Evolutionary conservation across 53 echinoderm and acorn worm genomes (phyloP).

Genomic region (Patiria pectinifera): DNA sequence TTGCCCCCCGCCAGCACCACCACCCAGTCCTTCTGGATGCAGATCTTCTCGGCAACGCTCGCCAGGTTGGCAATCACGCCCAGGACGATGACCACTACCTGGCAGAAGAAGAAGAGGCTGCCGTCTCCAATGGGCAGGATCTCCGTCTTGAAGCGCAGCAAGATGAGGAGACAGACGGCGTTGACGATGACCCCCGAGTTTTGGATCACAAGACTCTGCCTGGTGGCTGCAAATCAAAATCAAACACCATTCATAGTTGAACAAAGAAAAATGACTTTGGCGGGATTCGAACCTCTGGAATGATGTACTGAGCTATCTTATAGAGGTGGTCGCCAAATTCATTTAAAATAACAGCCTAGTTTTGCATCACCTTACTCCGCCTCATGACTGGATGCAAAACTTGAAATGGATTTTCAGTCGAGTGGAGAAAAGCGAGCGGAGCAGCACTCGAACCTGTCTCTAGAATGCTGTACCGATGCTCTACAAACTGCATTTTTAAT

Average conservation of each 20-base stretch:
- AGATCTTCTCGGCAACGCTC: conserved; percentile 86
- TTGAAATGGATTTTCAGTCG: neutral
- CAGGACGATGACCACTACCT: conserved; percentile 76
- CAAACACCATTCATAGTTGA: neutral
- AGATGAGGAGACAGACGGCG: conserved; percentile 71
- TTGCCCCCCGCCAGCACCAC: conserved; percentile 84
- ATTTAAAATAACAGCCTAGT: neutral
- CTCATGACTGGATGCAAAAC: neutral
- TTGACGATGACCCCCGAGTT: conserved; percentile 80
- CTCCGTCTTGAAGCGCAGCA: conserved; percentile 58
- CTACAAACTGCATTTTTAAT: too few relatives aligned
- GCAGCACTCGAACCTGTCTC: too few relatives aligned
- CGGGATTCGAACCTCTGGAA: neutral
- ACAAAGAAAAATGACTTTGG: neutral
- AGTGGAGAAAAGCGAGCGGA: too few relatives aligned
- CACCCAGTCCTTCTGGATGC: conserved; percentile 98
- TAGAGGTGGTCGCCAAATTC: neutral
- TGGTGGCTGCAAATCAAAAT: conserved; percentile 59
- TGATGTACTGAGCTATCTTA: neutral
- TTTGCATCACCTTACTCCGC: neutral
- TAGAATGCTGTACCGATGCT: too few relatives aligned
- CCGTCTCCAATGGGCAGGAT: conserved; percentile 56
- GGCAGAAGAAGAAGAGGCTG: conserved; percentile 63
- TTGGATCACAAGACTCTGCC: conserved; percentile 77
- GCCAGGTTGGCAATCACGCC: conserved; percentile 81